phyloP scores from a whole-genome alignment of 2,888 invertebrate genomes.

The Strigamia transsilvanica region DNA sequence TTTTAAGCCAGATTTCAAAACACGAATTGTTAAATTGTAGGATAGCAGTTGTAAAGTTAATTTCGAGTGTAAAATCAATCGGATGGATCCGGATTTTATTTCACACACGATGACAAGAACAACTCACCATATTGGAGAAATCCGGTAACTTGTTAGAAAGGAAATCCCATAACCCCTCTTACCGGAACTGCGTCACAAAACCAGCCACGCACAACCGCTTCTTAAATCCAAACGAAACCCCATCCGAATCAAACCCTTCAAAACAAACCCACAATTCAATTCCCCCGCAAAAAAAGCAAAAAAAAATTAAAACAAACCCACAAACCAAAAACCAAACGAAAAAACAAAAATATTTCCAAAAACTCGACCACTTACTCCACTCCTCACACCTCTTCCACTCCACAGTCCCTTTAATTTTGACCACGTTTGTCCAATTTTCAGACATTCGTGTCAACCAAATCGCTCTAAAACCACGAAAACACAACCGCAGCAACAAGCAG shows the following conservation, averaged over 20 bases:
- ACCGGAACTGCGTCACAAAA: neutral
- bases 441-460: neutral
- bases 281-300: neutral
- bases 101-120: neutral
- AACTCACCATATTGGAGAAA: slow-evolving; percentile 5
- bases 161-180: neutral
- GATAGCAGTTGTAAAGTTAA: neutral
- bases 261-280: neutral
- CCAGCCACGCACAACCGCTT: neutral
- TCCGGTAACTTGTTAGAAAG: neutral
- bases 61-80: neutral
- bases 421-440: neutral
- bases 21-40: neutral
- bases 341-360: neutral
- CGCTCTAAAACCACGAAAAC: neutral
- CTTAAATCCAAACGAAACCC: too few species aligned
- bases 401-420: neutral
- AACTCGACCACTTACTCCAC: neutral
- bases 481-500: neutral
- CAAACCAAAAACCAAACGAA: neutral
- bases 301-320: neutral
- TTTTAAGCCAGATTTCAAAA: neutral
- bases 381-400: slow-evolving; percentile 2
- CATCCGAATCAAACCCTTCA: too few species aligned
- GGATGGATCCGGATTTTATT: neutral